Base-by-base conservation (phyloP, 2,888 invertebrate genomes). In the Yponomeuta cagnagella region DNA sequence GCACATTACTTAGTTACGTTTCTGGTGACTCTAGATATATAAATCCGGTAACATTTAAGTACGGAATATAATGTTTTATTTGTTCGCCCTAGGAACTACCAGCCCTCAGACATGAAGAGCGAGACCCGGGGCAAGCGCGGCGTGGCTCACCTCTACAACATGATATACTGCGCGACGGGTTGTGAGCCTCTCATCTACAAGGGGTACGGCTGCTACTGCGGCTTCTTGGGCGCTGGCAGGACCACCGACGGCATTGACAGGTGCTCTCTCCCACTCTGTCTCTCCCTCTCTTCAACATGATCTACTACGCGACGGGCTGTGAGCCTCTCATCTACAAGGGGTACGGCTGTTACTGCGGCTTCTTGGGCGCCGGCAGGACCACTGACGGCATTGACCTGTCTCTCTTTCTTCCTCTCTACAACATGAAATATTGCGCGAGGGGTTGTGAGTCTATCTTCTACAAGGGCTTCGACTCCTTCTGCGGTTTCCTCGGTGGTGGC, bases 141-240 rank as follows among this genome's bases (percentile, higher is more conserved):
- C 64, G 96, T 97, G 0, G 82, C 95, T 12, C 95, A 97, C 78
- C 92, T 98, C 30, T 97, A 96, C 86, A 96, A 96, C 74, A 97
- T 97, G 97, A 93, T 98, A 73, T 94, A 94, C 72, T 97, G 97
- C 78, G 95, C 96, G 1, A 97, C 97, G 0, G 96, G 96, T 4
- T 98, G 98, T 78, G 95, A 97, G 82, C 97, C 97, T 0, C 84
- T 97, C 2, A 90, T 94, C 10, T 97, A 96, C 83, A 97, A 97
- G 82, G 97, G 97, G 10, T 97, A 98, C 78, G 97, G 97, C 2
- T 98, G 97, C 83, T 98, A 96, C 83, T 98, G 97, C 80, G 97
- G 98, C 4, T 96, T 97, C 82, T 92, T 97, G 2, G 97, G 97
- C 0, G 94, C 95, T 0, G 97, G 97, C 10, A 89, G 93, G 73